phyloP scores from a whole-genome alignment of 2,888 invertebrate species.

The Cerceris rybyensis region DNA sequence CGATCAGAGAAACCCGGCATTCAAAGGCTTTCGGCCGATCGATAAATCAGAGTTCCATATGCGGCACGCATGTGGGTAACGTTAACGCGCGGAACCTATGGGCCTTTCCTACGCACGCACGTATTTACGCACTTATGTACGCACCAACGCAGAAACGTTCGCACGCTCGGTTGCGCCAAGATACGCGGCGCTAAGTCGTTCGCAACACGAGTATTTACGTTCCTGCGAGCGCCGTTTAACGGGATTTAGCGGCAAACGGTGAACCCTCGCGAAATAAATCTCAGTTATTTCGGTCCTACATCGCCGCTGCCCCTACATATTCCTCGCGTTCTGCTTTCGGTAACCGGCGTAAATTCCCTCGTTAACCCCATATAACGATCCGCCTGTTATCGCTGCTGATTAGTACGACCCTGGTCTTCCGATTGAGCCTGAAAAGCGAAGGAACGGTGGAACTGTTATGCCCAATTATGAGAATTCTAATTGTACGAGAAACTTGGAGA shows the following conservation, averaged over 20 bases:
- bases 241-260: slow-evolving; percentile 64
- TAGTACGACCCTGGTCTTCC: slow-evolving; percentile 34
- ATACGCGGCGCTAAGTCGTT: slow-evolving; percentile 37
- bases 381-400: slow-evolving; percentile 2
- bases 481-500: not conserved
- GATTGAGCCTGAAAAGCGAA: slow-evolving; percentile 1
- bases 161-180: slow-evolving; percentile 9
- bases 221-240: slow-evolving; percentile 63
- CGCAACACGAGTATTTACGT: slow-evolving; percentile 45
- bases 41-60: slow-evolving; percentile 49
- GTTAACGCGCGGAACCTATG: slow-evolving; percentile 41
- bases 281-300: slow-evolving; percentile 71
- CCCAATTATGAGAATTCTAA: not conserved
- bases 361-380: slow-evolving; percentile 28
- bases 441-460: not conserved
- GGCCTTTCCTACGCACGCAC: not conserved
- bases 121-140: not conserved
- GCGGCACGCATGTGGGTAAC: slow-evolving; percentile 45
- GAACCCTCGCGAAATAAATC: slow-evolving; percentile 72
- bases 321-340: slow-evolving; percentile 35
- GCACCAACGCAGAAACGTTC: not conserved
- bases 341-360: slow-evolving; percentile 58
- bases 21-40: slow-evolving; percentile 20
- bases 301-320: slow-evolving; percentile 26
- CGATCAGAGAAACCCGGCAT: slow-evolving; percentile 16